Evolutionary conservation across 2,113 vertebrate species (phyloP).

Genomic region (Nansenia antarctica): DNA sequence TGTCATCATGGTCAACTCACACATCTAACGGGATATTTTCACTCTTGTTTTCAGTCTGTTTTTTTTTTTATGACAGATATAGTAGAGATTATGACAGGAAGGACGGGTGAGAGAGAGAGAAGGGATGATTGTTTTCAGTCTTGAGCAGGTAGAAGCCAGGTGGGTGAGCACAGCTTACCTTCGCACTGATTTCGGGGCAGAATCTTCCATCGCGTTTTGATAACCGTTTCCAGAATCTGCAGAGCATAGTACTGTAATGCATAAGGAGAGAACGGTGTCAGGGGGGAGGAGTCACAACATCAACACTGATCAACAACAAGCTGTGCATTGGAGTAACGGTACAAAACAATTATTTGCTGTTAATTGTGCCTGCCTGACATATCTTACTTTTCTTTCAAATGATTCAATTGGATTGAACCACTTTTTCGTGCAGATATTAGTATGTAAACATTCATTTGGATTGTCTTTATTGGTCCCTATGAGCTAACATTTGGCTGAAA

Average conservation of each 20-base stretch:
- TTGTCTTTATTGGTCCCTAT: constrained; percentile 53
- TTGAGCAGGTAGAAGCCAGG: too few species aligned
- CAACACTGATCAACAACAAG: constrained; percentile 38
- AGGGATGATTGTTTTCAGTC: too few species aligned
- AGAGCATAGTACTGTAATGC: constrained; percentile 99
- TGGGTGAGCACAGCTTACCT: constrained; percentile 78
- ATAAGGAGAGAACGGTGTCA: constrained; percentile 72
- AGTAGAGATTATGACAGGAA: too few species aligned
- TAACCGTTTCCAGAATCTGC: constrained; percentile 99
- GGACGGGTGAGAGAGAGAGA: too few species aligned
- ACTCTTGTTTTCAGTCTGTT: too few species aligned
- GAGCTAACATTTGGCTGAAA: constrained; percentile 55
- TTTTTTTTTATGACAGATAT: too few species aligned
- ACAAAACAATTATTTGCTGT: too few species aligned
- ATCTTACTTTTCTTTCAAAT: constrained; percentile 21
- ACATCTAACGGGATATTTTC: too few species aligned
- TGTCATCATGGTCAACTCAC: too few species aligned
- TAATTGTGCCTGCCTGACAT: constrained; percentile 62
- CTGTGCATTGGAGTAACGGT: constrained; percentile 35
- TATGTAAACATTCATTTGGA: constrained; percentile 34
- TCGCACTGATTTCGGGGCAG: constrained; percentile 98
- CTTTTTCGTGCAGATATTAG: constrained; percentile 67
- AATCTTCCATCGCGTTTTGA: constrained; percentile 99
- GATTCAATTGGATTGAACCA: constrained; percentile 76
- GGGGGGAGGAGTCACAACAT: constrained; percentile 5